Conservation (phyloP, 2,888 invertebrate species). For the Dermolepida albohirtum region DNA sequence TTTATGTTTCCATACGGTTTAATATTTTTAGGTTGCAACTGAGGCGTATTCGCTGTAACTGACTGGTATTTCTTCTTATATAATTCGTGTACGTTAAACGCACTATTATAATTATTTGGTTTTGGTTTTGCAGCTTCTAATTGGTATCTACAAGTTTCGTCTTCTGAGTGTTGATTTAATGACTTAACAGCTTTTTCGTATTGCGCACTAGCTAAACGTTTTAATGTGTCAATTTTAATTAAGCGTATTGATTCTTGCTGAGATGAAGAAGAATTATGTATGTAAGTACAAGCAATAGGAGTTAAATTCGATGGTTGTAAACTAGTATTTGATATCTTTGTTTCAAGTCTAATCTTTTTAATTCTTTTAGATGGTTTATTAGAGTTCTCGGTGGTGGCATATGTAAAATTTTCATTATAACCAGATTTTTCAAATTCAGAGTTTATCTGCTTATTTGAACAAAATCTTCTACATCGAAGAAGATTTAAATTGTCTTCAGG, state of each 20-base stretch:
- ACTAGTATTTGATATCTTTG: background rate
- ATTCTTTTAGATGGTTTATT: background rate
- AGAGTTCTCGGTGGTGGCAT: background rate
- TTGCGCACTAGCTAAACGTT: constrained; percentile 19
- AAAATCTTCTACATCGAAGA: constrained; percentile 7
- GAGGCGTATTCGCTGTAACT: constrained; percentile 30
- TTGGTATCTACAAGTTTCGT: constrained; percentile 26
- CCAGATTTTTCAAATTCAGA: background rate
- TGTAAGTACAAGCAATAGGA: constrained; percentile 25
- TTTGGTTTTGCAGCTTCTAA: constrained; percentile 38
- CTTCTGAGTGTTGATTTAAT: constrained; percentile 9
- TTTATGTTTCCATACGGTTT: constrained; percentile 45
- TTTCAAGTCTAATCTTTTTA: background rate
- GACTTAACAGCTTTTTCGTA: constrained; percentile 36
- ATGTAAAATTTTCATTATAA: background rate
- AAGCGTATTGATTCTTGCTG: background rate
- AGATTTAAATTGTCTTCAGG: background rate
- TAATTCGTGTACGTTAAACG: constrained; percentile 13
- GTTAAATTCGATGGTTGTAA: constrained; percentile 37
- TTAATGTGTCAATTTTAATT: constrained; percentile 20
- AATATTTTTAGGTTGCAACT: constrained; percentile 46
- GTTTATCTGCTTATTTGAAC: background rate
- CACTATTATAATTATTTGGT: constrained; percentile 8
- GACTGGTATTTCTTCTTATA: constrained; percentile 24
- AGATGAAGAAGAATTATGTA: background rate